These are phyloP conservation scores for Columba guinea DNA, from an alignment of 2,797 vertebrate genomes.

Conservation along the genomic window DNA sequence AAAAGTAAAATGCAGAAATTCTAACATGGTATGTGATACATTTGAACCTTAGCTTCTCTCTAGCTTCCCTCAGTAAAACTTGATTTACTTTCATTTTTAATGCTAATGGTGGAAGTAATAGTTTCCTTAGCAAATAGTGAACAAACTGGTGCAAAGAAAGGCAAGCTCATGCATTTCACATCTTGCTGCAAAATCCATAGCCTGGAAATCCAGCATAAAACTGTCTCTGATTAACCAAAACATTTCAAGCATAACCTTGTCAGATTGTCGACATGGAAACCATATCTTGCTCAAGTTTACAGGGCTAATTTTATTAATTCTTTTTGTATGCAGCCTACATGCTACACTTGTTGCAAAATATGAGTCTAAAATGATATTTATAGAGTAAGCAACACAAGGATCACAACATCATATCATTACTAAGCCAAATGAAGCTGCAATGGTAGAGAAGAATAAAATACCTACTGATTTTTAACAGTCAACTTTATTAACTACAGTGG, in stretches of 20 bases:
- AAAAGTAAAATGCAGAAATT: background rate
- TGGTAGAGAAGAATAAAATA: background rate
- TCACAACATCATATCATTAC: background rate
- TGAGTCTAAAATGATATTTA: background rate
- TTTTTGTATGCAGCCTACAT: background rate
- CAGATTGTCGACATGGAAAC: background rate
- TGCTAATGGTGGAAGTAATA: background rate
- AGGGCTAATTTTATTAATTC: background rate
- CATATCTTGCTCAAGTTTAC: background rate
- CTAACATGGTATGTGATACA: background rate
- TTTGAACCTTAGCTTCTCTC: background rate
- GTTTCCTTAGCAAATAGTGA: background rate
- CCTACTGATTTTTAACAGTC: background rate
- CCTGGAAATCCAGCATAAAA: background rate
- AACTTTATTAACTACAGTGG: background rate
- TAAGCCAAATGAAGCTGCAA: background rate
- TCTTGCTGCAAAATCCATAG: background rate
- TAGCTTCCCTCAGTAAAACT: background rate
- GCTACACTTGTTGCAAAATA: background rate
- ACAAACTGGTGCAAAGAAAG: background rate
- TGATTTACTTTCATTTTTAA: slow-evolving; percentile 37
- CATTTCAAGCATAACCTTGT: background rate
- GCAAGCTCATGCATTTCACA: background rate
- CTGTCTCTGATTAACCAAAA: background rate
- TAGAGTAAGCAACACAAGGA: background rate